Evolutionary conservation across 2,797 vertebrate genomes (phyloP), one percentile per base, ranked within the genome.

Genomic region (Myoxocephalus aenaeus): DNA sequence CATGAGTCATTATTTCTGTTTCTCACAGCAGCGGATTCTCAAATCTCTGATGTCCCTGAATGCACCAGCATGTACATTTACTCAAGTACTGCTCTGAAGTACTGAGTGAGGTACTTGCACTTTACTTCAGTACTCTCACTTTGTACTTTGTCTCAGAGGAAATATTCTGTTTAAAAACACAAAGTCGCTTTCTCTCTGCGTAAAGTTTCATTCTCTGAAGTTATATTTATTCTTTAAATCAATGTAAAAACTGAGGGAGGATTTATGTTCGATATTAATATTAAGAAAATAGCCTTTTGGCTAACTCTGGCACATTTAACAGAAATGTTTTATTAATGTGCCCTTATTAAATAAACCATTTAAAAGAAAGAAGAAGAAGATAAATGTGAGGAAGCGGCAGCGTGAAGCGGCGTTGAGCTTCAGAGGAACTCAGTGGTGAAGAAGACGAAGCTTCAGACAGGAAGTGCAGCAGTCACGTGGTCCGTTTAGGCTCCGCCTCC

Each of bases 391-490:
- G 13, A 42, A 42, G 38, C 38, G 7, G 32, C 32, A 34, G 32
- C 6, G 32, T 34, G 6, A 34, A 34, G 34, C 34, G 7, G 34
- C 34, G 15, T 40, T 42, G 22, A 62, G 59, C 61, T 40, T 40
- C 34, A 61, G 42, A 63, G 54, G 32, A 34, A 14, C 48, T 51
- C 42, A 58, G 48, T 27, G 29, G 63, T 58, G 50, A 72, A 65
- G 40, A 34, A 34, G 34, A 7, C 29, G 5, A 32, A 5, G 29
- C 34, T 34, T 34, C 64, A 27, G 76, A 90, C 36, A 69, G 77
- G 64, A 75, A 22, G 85, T 86, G 66, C 92, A 91, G 92, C 87
- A 90, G 90, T 85, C 85, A 5, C 75, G 48, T 3, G 29, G 68
- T 86, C 59, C 1, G 27, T 83, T 84, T 84, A 80, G 86, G 75